These are phyloP conservation scores for Lepidostoma basale DNA, from an alignment of 1,140 invertebrate genomes.

Conservation along the genomic window DNA sequence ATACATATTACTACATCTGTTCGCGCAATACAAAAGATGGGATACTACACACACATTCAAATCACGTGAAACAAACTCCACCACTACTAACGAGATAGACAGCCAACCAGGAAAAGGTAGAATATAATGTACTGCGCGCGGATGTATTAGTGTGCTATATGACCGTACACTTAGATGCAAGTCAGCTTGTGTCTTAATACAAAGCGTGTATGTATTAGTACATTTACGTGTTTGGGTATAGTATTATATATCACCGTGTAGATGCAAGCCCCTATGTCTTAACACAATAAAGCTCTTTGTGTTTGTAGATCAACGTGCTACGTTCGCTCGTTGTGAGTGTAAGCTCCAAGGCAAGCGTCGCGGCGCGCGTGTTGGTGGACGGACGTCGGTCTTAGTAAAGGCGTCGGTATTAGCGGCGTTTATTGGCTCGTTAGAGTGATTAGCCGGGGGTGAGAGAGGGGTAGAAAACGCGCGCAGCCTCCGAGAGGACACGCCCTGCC, in stretches of 20 bases:
- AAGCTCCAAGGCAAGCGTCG: not conserved
- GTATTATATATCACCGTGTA: not conserved
- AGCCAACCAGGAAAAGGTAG: conserved; percentile 24
- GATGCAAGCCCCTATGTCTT: too few species aligned
- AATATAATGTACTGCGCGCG: not conserved
- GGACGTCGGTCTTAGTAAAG: conserved; percentile 24
- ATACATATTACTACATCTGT: too few species aligned
- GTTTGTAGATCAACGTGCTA: too few species aligned
- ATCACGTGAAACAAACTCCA: conserved; percentile 18
- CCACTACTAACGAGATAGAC: not conserved
- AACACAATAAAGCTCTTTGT: too few species aligned
- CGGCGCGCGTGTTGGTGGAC: not conserved
- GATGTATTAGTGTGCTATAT: not conserved
- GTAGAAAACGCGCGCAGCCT: conserved; percentile 36
- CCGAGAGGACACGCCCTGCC: conserved; percentile 33
- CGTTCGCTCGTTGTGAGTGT: too few species aligned
- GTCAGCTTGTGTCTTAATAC: conserved; percentile 2
- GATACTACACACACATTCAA: not conserved
- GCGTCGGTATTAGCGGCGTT: conserved; percentile 43
- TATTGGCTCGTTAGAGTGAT: conserved; percentile 45
- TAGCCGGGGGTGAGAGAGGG: conserved; percentile 21
- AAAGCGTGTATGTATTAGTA: not conserved
- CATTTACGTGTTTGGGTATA: not conserved
- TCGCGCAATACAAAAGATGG: too few species aligned
- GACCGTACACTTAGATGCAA: conserved; percentile 1